Base-by-base conservation (phyloP, 2,888 invertebrate species). In the Galerucella nymphaeae region DNA sequence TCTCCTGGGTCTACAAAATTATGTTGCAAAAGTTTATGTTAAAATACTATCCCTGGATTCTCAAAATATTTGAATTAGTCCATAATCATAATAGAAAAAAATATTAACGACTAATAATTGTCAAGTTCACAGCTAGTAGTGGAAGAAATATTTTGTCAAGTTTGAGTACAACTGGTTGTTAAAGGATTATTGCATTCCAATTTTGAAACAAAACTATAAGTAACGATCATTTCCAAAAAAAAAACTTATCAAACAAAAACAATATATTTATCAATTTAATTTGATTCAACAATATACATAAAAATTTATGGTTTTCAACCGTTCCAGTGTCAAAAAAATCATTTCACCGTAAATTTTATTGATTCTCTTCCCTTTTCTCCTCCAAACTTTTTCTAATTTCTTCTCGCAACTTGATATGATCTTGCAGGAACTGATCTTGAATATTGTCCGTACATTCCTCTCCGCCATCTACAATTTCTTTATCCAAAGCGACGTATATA, bases 401-500 rank as follows among this genome's bases (percentile, higher is more conserved):
- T 74, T 80, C 77, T 71, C 81, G 83, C 71, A 86, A 77, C 75
- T 82, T 83, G 53, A 85, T 42, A 72, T 86, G 85, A 72, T 85
- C 85, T 66, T 79, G 78, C 48, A 86, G 76, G 13, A 82, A 70
- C 67, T 84, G 76, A 67, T 86, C 84, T 67, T 81, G 82, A 53
- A 79, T 75, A 10, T 82, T 77, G 18, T 62, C 41, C 16, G 61
- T 62, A 70, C 83, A 83, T 68, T 82, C 82, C 58, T 77, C 82
- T 38, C 79, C 81, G 16, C 20, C 55, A 13, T 71, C 78, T 83
- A 57, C 5, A 11, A 66, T 18, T 20, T 63, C 63, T 57, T 70
- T 70, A 73, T 88, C 87, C 45, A 87, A 85, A 30, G 85, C 87
- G 78, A 87, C 87, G 85, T 90, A 90, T 77, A 90, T 88, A 83